Conservation (phyloP, 1,140 invertebrate genomes). For the Melitaea cinxia region DNA sequence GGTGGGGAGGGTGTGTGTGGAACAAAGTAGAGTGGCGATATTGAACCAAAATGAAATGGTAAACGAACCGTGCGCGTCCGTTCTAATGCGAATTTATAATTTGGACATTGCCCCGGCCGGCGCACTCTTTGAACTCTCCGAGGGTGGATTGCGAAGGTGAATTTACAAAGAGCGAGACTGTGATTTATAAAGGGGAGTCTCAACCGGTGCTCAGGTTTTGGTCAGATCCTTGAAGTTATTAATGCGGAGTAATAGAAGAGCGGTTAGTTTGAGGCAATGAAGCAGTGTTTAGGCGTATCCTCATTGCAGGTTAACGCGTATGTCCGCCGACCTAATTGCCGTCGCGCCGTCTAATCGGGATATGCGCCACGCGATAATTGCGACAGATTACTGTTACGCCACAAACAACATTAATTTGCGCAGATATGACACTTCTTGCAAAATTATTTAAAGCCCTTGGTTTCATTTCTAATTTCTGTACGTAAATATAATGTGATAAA, state of each 20-base stretch:
- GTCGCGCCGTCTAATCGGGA: slow-evolving; percentile 76
- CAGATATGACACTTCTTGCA: slow-evolving; percentile 38
- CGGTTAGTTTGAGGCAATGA: slow-evolving; percentile 64
- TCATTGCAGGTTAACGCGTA: slow-evolving; percentile 78
- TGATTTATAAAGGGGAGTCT: slow-evolving; percentile 71
- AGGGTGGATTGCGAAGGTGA: slow-evolving; percentile 64
- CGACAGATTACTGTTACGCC: slow-evolving; percentile 59
- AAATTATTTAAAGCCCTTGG: neutral
- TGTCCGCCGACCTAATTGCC: slow-evolving; percentile 80
- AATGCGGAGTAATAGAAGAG: slow-evolving; percentile 51
- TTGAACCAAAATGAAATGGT: slow-evolving; percentile 81
- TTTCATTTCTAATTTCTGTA: neutral
- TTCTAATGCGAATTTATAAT: slow-evolving; percentile 82
- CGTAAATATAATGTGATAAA: too few species aligned
- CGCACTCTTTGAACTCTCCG: slow-evolving; percentile 73
- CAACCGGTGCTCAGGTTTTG: slow-evolving; percentile 43
- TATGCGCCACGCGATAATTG: slow-evolving; percentile 79
- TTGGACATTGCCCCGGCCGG: slow-evolving; percentile 75
- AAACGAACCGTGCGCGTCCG: slow-evolving; percentile 81
- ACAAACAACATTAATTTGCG: slow-evolving; percentile 30
- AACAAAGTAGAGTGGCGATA: slow-evolving; percentile 81
- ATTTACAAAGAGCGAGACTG: slow-evolving; percentile 71
- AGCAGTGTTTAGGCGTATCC: slow-evolving; percentile 77
- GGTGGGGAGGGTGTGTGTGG: slow-evolving; percentile 72
- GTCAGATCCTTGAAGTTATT: slow-evolving; percentile 52